phyloP scores from a whole-genome alignment of 2,888 invertebrate genomes.

The Bellardia bayeri region DNA sequence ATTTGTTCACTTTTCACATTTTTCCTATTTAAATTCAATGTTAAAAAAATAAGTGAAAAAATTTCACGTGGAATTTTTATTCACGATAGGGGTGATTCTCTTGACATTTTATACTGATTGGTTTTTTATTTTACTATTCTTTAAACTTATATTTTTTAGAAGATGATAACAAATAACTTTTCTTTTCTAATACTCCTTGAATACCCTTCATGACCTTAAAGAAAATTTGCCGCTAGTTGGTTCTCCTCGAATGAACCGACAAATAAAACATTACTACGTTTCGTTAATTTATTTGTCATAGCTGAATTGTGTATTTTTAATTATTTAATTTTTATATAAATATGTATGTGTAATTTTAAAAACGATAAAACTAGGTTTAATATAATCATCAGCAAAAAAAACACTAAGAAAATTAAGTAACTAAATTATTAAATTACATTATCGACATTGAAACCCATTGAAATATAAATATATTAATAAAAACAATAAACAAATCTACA shows the following conservation, averaged over 20 bases:
- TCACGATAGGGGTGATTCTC: too few species aligned
- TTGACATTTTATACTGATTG: conserved; percentile 23
- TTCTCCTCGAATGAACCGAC: conserved; percentile 36
- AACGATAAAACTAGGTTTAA: conserved; percentile 25
- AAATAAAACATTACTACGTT: conserved; percentile 31
- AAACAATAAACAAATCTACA: conserved; percentile 9
- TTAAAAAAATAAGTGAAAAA: too few species aligned
- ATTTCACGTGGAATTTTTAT: too few species aligned
- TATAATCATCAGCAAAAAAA: conserved; percentile 1
- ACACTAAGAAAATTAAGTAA: conserved; percentile 8
- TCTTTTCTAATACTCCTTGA: conserved; percentile 32
- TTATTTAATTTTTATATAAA: conserved; percentile 47
- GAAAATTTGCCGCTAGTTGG: conserved; percentile 50
- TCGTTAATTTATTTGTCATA: conserved; percentile 51
- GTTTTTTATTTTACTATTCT: conserved; percentile 23
- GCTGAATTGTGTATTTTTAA: conserved; percentile 57
- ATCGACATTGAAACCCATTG: conserved; percentile 26
- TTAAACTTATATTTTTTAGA: conserved; percentile 57
- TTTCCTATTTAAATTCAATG: too few species aligned
- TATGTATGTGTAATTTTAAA: conserved; percentile 35
- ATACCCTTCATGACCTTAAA: conserved; percentile 29
- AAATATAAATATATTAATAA: conserved; percentile 19
- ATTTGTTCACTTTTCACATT: too few species aligned
- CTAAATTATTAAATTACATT: conserved; percentile 15
- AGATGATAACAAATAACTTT: conserved; percentile 46